Percentiles rank a stretch among this genome's conserved stretches.
phyloP scores from a whole-genome alignment of 2,888 invertebrate species.

The Chymomyza fuscimana region DNA sequence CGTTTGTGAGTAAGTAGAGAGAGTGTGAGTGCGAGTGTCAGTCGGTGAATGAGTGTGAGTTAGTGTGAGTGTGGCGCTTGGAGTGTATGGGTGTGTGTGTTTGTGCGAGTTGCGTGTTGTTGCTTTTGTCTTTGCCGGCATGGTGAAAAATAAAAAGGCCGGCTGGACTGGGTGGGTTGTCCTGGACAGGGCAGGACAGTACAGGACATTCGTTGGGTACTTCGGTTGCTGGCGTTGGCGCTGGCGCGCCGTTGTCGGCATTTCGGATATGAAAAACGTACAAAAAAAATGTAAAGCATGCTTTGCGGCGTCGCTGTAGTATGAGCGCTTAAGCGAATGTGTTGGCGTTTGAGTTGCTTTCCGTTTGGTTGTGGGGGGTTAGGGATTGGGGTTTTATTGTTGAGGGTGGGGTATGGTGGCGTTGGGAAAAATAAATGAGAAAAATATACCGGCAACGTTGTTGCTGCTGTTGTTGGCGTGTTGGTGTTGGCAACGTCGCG shows the following conservation, averaged over 20 bases:
- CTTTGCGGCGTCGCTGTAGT: constrained; percentile 50
- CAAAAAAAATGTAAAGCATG: constrained; percentile 60
- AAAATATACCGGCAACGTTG: constrained; percentile 73
- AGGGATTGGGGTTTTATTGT: constrained; percentile 17
- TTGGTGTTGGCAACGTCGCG: background rate
- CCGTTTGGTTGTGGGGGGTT: background rate
- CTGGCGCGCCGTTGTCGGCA: constrained; percentile 63
- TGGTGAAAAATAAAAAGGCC: constrained; percentile 64
- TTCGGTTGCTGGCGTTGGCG: constrained; percentile 16
- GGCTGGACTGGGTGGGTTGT: constrained; percentile 53
- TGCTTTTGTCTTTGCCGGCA: constrained; percentile 57
- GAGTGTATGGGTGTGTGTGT: constrained; percentile 16
- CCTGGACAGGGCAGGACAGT: constrained; percentile 21
- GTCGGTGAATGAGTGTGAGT: constrained; percentile 23
- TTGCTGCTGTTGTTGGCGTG: constrained; percentile 49
- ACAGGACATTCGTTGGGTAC: constrained; percentile 13
- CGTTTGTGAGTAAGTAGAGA: constrained; percentile 16
- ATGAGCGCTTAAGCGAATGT: constrained; percentile 8
- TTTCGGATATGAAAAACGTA: constrained; percentile 77
- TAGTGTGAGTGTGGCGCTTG: constrained; percentile 12
- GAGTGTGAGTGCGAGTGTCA: background rate
- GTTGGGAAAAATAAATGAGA: constrained; percentile 74
- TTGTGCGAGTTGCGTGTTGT: constrained; percentile 13
- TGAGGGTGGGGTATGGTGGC: constrained; percentile 46
- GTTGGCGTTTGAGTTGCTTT: constrained; percentile 14